phyloP scores from a whole-genome alignment of 2,113 vertebrate species.

The Dermatemys mawii region DNA sequence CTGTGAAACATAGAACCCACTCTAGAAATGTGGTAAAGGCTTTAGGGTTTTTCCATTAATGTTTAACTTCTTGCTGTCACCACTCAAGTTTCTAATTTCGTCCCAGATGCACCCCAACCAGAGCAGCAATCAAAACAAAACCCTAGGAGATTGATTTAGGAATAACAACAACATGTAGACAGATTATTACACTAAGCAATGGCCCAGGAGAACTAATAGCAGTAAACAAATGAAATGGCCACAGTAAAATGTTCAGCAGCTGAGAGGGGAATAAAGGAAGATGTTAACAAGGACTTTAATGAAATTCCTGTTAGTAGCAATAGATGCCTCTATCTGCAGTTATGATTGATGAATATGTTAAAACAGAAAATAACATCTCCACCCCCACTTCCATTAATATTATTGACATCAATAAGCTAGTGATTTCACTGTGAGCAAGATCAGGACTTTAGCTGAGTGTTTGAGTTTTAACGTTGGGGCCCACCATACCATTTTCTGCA shows the following conservation, averaged over 20 bases:
- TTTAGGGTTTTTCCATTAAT: neutral
- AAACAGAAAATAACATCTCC: neutral
- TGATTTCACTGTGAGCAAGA: neutral
- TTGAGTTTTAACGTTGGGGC: neutral
- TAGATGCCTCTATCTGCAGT: neutral
- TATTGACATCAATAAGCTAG: neutral
- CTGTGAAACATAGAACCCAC: neutral
- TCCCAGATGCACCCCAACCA: neutral
- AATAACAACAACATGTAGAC: neutral
- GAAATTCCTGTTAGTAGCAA: neutral
- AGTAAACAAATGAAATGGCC: neutral
- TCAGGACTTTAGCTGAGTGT: neutral
- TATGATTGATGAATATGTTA: neutral
- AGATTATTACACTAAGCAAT: neutral
- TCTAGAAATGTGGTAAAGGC: neutral
- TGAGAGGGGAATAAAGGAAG: constrained; percentile 20
- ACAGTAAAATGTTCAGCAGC: neutral
- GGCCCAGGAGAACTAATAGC: neutral
- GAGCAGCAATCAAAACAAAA: neutral
- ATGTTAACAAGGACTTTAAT: neutral
- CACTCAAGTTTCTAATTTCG: neutral
- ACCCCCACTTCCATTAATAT: neutral
- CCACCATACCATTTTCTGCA: neutral
- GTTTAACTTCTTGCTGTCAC: neutral
- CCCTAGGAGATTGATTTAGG: neutral